Conservation (phyloP, 2,113 vertebrate genomes). For the Sphyrna mokarran region DNA sequence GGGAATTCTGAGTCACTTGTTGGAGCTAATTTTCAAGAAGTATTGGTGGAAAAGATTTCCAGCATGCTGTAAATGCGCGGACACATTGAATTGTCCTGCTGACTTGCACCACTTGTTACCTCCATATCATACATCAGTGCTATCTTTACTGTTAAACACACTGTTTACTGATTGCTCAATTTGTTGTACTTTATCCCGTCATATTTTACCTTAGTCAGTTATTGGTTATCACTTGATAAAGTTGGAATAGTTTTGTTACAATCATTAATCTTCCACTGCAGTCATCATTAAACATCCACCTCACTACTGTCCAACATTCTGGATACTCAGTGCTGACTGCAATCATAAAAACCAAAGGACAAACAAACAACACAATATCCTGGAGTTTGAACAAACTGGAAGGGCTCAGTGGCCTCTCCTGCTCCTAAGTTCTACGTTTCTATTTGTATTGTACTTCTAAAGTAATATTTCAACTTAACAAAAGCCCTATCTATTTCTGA, state of each 20-base stretch:
- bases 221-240: conserved; percentile 31
- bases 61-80: background rate
- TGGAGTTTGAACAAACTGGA: too few species aligned
- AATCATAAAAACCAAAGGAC: background rate
- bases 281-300: background rate
- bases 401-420: too few species aligned
- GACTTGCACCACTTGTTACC: background rate
- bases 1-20: background rate
- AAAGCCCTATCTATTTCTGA: background rate
- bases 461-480: background rate
- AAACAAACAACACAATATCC: background rate
- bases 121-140: background rate
- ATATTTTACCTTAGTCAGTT: conserved; percentile 22
- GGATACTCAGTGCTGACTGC: background rate
- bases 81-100: background rate
- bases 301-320: background rate
- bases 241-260: background rate
- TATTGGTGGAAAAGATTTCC: background rate
- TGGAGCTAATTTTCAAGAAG: background rate
- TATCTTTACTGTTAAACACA: background rate
- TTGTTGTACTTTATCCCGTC: conserved; percentile 14
- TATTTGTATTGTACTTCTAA: too few species aligned
- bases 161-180: conserved; percentile 19
- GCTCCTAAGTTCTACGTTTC: too few species aligned
- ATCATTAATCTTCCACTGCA: conserved; percentile 7